These are phyloP conservation scores for Pseudobourletiella spinata DNA, from an alignment of 1,140 invertebrate species.

Conservation along the genomic window DNA sequence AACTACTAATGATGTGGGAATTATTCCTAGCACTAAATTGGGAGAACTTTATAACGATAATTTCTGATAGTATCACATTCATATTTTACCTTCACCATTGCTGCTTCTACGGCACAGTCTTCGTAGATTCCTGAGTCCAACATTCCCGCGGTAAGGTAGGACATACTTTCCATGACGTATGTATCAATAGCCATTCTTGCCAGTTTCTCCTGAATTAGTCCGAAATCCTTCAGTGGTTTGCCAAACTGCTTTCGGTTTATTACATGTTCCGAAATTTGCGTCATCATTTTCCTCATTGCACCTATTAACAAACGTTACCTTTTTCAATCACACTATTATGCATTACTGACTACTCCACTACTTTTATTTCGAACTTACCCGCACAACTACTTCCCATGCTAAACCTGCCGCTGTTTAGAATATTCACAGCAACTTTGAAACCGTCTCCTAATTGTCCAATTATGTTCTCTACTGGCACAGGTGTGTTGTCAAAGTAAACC, in stretches of 20 bases:
- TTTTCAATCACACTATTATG: neutral
- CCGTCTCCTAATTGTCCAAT: conserved; percentile 56
- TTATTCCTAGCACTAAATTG: no score
- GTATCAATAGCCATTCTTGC: conserved; percentile 46
- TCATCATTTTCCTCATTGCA: conserved; percentile 44
- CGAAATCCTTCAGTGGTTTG: conserved; percentile 47
- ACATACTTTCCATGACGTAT: conserved; percentile 69
- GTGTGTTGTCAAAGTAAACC: conserved; percentile 58
- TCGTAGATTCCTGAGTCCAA: conserved; percentile 57
- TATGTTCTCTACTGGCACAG: conserved; percentile 58
- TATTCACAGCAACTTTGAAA: conserved; percentile 64
- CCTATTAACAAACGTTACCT: conserved; percentile 27
- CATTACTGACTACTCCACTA: no score
- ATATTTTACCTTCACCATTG: conserved; percentile 73
- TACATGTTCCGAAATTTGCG: conserved; percentile 50
- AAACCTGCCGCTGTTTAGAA: conserved; percentile 57
- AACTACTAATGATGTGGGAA: no score
- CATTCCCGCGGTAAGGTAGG: conserved; percentile 61
- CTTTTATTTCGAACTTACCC: conserved; percentile 37
- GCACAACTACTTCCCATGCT: conserved; percentile 42
- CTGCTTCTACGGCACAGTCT: conserved; percentile 64
- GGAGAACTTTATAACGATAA: conserved; percentile 4
- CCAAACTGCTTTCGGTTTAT: conserved; percentile 58
- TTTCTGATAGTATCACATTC: no score
- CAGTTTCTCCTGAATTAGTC: conserved; percentile 49